phyloP scores from a whole-genome alignment of 2,113 vertebrate species.

The Pituophis catenifer region DNA sequence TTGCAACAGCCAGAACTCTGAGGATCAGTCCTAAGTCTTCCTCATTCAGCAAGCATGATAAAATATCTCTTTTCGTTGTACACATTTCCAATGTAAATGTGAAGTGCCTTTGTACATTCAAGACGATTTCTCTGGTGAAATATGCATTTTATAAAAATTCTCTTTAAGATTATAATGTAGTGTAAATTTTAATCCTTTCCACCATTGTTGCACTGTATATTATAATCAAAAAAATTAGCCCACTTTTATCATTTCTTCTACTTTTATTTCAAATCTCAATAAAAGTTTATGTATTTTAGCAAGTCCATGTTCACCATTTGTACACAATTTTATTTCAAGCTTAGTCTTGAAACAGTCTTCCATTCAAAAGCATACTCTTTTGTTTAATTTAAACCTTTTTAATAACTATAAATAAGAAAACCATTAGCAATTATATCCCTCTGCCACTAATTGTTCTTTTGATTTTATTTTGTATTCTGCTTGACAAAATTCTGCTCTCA shows the following conservation, averaged over 20 bases:
- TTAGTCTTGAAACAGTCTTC: no score
- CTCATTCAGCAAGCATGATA: background rate
- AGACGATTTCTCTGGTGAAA: background rate
- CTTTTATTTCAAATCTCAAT: background rate
- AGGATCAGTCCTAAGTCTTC: background rate
- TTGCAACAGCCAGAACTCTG: background rate
- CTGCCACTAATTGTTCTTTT: background rate
- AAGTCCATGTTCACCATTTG: background rate
- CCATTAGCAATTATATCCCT: background rate
- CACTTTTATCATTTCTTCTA: background rate
- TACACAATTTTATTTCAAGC: background rate
- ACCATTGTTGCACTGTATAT: background rate
- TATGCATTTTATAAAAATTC: background rate
- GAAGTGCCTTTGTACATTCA: background rate
- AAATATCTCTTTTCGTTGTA: background rate
- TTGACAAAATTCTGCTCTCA: background rate
- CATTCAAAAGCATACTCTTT: background rate
- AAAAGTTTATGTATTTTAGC: background rate
- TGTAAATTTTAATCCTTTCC: background rate
- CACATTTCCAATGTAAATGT: background rate
- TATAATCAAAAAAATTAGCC: background rate
- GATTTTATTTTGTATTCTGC: background rate
- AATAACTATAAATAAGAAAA: background rate
- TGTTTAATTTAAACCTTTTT: background rate
- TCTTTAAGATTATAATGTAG: background rate